Base-by-base conservation (phyloP, 2,888 invertebrate genomes). In the Lissonota sp. region DNA sequence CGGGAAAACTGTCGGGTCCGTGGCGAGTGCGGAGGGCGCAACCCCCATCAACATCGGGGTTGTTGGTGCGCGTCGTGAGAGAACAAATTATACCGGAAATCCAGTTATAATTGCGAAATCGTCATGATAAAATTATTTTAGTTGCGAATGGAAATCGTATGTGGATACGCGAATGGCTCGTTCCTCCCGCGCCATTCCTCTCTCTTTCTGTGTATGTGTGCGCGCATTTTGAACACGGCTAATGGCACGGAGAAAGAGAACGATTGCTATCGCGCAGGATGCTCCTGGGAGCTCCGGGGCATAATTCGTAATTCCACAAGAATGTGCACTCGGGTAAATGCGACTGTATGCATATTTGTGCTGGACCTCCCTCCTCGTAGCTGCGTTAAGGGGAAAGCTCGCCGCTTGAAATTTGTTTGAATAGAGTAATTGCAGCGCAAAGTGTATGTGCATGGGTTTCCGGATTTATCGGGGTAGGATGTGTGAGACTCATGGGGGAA, bases 401-500 rank as follows among this genome's bases (percentile, higher is more conserved):
- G 53, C 44, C 78, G 67, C 71, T 81, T 40, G 51, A 71, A 71
- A 82, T 82, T 82, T 82, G 78, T 75, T 72, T 72, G 78, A 79
- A 82, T 79, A 72, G 75, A 71, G 78, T 79, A 82, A 82, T 82
- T 82, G 81, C 71, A 75, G 53, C 72, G 74, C 73, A 72, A 82
- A 72, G 75, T 79, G 66, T 74, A 78, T 71, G 78, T 71, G 71
- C 71, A 78, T 78, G 78, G 78, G 80, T 75, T 71, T 71, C 62
- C 63, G 60, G 71, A 79, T 82, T 82, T 82, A 75, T 82, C 58
- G 78, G 57, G 62, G 55, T 14, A 37, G 57, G 73, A 39, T 42
- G 39, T 39, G 63, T 57, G 39, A 6, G 62, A 42, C 26, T 26
- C 44, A 58, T n/a, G 55, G 26, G 26, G 62, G 26, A 58, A 75